These are phyloP conservation scores for Caprella mutica DNA, from an alignment of 2,888 invertebrate genomes.

Conservation along the genomic window DNA sequence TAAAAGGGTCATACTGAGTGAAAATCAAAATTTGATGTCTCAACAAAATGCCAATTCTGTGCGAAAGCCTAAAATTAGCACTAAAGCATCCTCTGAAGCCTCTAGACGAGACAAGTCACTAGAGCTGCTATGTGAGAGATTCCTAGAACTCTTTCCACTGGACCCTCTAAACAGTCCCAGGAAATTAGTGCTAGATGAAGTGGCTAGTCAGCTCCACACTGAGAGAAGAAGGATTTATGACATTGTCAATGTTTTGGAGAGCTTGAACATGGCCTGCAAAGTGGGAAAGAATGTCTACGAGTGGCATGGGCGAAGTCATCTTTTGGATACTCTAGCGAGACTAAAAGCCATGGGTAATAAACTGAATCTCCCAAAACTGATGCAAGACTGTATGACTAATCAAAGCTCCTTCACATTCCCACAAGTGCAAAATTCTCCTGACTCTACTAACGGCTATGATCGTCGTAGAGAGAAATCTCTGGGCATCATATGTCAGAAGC, in stretches of 20 bases:
- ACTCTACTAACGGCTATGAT: too few relatives aligned
- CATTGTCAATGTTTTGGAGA: slow-evolving; percentile 60
- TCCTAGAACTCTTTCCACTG: slow-evolving; percentile 49
- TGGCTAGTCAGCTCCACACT: slow-evolving; percentile 52
- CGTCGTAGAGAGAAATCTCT: slow-evolving; percentile 51
- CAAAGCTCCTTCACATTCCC: too few relatives aligned
- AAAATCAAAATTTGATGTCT: too few relatives aligned
- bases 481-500: slow-evolving; percentile 57
- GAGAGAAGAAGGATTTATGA: slow-evolving; percentile 61
- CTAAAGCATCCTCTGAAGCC: slow-evolving; percentile 18
- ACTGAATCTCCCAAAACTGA: too few relatives aligned
- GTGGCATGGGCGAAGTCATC: slow-evolving; percentile 55
- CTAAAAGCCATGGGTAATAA: slow-evolving; percentile 53
- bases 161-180: slow-evolving; percentile 44
- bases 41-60: too few relatives aligned
- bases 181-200: slow-evolving; percentile 51
- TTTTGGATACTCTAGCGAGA: slow-evolving; percentile 50
- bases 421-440: too few relatives aligned
- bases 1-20: too few relatives aligned
- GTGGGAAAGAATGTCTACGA: slow-evolving; percentile 54
- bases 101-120: slow-evolving; percentile 50
- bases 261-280: slow-evolving; percentile 56
- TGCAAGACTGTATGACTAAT: too few relatives aligned
- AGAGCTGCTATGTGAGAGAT: slow-evolving; percentile 49
- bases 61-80: too few relatives aligned